Percentiles rank a stretch among this genome's conserved stretches.
Conservation (phyloP, 2,113 vertebrate species). For the Tenebrosternarchus preto region DNA sequence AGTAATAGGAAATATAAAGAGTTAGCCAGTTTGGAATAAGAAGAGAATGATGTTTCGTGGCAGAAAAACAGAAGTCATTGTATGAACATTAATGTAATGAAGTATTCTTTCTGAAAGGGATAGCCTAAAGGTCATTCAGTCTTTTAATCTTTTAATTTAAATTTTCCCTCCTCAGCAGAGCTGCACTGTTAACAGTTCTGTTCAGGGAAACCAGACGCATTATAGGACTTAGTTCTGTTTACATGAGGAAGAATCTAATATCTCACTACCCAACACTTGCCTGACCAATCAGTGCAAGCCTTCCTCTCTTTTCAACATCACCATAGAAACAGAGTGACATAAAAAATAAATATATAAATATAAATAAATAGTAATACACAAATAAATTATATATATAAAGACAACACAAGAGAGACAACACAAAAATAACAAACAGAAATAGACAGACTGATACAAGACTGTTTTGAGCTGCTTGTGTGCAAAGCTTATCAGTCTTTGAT, state of each 20-base stretch:
- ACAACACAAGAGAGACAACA: conserved; percentile 22
- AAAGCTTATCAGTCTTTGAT: too few relatives aligned
- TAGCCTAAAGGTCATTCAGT: too few relatives aligned
- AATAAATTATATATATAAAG: conserved; percentile 19
- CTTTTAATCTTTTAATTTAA: too few relatives aligned
- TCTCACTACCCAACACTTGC: neutral
- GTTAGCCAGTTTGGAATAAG: too few relatives aligned
- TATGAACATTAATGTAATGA: neutral
- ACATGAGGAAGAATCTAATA: conserved; percentile 6
- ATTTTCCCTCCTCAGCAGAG: too few relatives aligned
- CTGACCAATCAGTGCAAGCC: conserved; percentile 7
- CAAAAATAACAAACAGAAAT: neutral
- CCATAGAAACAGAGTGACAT: conserved; percentile 31
- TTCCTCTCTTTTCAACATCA: conserved; percentile 4
- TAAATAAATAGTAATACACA: too few relatives aligned
- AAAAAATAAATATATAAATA: conserved; percentile 9
- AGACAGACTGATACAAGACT: neutral
- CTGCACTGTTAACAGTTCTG: too few relatives aligned
- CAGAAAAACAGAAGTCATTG: neutral
- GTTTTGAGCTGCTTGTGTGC: neutral
- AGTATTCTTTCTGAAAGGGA: neutral
- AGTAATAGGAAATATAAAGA: too few relatives aligned
- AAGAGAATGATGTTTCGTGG: neutral
- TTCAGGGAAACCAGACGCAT: neutral
- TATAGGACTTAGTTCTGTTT: conserved; percentile 12